Base-by-base conservation (phyloP, 2,113 vertebrate species). In the Malurus alboscapulatus region DNA sequence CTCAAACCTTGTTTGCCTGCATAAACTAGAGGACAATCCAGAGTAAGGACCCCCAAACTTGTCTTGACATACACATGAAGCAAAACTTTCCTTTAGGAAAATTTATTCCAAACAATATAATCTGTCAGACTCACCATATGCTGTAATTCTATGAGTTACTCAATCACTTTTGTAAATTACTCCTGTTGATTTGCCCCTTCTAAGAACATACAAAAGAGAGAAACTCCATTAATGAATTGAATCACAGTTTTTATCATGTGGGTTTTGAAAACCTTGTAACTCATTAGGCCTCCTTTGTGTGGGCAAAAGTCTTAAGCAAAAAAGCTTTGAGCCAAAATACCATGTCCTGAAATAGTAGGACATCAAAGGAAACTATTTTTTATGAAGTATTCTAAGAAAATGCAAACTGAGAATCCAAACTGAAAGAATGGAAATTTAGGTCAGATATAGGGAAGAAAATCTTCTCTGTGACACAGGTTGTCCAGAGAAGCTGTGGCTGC, bases 81-180 rank as follows among this genome's bases (percentile, higher is more conserved):
- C 87, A 93, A 97, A 97, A 84, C 78, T 66, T 95, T 75, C 47
- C 89, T 92, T 80, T 87, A 90, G 67, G 88, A 84, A 90, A 87
- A 90, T 93, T 90, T 90, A 95, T 94, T 96, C 93, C 90, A 94
- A 95, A 94, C 91, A 86, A 82, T 90, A 38, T 80, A 92, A 96
- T 84, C 92, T 86, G 87, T 94, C 88, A 95, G 86, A 53, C 67
- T 94, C 93, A 83, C 84, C 17, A 3, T 75, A 72, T 45, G 92
- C 78, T 93, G 93, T 93, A 96, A 96, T 94, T 96, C 95, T 79
- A 69, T 3, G 1, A 75, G 90, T 92, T 78, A 87, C 58, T 94
- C 88, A 88, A 84, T 95, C 88, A 80, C 77, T 95, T 96, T 51
- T 84, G 57, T 92, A 95, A 95, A 92, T 88, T 88, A 96, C 87